Conservation (phyloP, 2,797 vertebrate species). For the Ibycter americanus region DNA sequence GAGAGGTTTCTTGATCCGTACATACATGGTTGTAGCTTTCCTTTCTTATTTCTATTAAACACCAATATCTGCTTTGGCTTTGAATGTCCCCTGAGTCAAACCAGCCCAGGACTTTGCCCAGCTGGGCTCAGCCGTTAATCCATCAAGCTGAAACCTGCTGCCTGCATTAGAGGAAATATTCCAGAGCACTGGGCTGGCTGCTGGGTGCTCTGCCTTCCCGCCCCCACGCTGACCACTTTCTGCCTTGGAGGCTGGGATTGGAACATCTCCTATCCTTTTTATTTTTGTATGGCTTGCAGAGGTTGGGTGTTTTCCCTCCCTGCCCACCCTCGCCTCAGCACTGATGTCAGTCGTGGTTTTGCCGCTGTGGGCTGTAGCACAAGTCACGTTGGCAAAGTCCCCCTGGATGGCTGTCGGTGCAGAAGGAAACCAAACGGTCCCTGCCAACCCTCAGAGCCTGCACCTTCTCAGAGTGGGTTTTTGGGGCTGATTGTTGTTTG, state of each 20-base stretch:
- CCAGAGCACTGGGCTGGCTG: background rate
- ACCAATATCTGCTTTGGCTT: slow-evolving; percentile 31
- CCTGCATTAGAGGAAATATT: background rate
- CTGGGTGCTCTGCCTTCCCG: background rate
- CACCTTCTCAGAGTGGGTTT: background rate
- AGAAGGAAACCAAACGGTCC: background rate
- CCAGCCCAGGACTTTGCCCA: slow-evolving; percentile 3
- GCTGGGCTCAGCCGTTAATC: slow-evolving; percentile 13
- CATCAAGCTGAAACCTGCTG: background rate
- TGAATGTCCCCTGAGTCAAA: background rate
- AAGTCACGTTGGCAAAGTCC: background rate
- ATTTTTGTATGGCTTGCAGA: background rate
- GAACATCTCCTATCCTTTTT: background rate
- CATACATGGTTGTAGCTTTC: background rate
- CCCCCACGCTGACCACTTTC: background rate
- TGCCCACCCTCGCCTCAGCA: background rate
- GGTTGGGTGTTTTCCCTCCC: background rate
- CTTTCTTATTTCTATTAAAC: slow-evolving; percentile 3
- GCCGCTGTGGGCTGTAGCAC: background rate
- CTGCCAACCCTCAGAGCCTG: background rate
- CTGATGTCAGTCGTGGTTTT: background rate
- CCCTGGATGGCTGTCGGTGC: background rate
- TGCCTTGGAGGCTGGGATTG: background rate
- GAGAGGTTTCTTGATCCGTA: background rate
- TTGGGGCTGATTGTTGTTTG: background rate